Conservation (phyloP, 2,113 vertebrate genomes). For the Gobius niger region DNA sequence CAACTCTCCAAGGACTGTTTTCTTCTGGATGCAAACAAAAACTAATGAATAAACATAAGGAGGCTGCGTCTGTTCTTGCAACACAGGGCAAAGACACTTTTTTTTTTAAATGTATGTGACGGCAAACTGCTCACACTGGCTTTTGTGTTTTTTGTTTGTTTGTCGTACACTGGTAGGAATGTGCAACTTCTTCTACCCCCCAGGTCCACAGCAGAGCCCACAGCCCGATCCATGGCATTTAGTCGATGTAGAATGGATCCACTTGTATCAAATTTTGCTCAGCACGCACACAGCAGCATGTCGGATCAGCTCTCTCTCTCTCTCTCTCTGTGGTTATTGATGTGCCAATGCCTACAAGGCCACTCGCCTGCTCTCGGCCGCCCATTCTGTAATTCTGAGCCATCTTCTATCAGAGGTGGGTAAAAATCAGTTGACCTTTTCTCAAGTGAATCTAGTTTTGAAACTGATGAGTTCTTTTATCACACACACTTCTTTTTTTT, state of each 20-base stretch:
- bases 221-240: constrained; percentile 47
- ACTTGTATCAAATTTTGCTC: constrained; percentile 64
- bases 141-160: too few relatives aligned
- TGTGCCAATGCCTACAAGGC: constrained; percentile 35
- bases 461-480: too few relatives aligned
- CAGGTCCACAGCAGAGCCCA: constrained; percentile 21
- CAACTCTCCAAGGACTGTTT: constrained; percentile 29
- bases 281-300: constrained; percentile 43
- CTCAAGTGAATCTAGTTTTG: too few relatives aligned
- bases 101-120: not conserved
- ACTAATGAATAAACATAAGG: constrained; percentile 55
- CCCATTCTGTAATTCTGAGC: not conserved
- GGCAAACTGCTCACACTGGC: not conserved
- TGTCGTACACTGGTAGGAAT: too few relatives aligned
- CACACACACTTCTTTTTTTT: too few relatives aligned
- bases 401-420: constrained; percentile 3
- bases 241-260: constrained; percentile 60
- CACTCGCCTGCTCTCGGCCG: constrained; percentile 12
- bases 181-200: constrained; percentile 8
- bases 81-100: constrained; percentile 31
- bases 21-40: constrained; percentile 37
- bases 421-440: too few relatives aligned
- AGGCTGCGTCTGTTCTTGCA: constrained; percentile 40
- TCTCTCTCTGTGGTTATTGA: constrained; percentile 31
- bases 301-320: constrained; percentile 57